Evolutionary conservation across 2,888 invertebrate species (phyloP), one percentile per base, ranked within the genome.

Genomic region (Diarsia mendica): DNA sequence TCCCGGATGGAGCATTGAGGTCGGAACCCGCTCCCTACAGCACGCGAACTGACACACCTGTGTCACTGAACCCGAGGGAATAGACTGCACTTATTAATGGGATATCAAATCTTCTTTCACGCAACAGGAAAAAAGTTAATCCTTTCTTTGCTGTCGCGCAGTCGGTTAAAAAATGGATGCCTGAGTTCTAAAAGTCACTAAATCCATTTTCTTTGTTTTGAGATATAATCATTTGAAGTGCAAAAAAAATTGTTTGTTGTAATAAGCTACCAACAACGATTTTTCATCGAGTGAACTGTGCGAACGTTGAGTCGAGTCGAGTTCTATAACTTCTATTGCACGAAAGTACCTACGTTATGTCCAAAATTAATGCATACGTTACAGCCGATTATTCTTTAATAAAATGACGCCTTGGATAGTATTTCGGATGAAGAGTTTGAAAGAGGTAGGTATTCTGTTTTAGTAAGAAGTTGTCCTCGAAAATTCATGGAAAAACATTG

Each of bases 1-100:
- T 73, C 75, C 86, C 89, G 87, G 88, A 87, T 84, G 80, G 68
- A 77, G 61, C 84, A 86, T 85, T 83, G 80, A 82, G 87, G 89
- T 80, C 89, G 82, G 77, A 83, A 73, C 82, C 61, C 68, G 78
- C 77, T 83, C 85, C 85, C 82, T 78, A 82, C 68, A 51, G 49
- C 64, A 77, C 71, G 85, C 79, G 73, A 83, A 81, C 66, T 85
- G 77, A 79, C 68, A 78, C 77, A 80, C 87, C 82, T 77, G 75
- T 84, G 86, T 86, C 86, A 80, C 80, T 77, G 82, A 86, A 85
- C 87, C 58, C 76, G 33, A 33, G 39, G 46, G 39, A 53, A 28
- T 53, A 46, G 9, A 39, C 65, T 66, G 53, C 23, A 63, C 13
- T 33, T 9, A 55, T 46, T 63, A 48, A 6, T 58, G 0, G n/a